Percentiles rank a stretch among this genome's conserved stretches.
Evolutionary conservation across 2,113 vertebrate genomes (phyloP).

Genomic region (Anhinga anhinga): DNA sequence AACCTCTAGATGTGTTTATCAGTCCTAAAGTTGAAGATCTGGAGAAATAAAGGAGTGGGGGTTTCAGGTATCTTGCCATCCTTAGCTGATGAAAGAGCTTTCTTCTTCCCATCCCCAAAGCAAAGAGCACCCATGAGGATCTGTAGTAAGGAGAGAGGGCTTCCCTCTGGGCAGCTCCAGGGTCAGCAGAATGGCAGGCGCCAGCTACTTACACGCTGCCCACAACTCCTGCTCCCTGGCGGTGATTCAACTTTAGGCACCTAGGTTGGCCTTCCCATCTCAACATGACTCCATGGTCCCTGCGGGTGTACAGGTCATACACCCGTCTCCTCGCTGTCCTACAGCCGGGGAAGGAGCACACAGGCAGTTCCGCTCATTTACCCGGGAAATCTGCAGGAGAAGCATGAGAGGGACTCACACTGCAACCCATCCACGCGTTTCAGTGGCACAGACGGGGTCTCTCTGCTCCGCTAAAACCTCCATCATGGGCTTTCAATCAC

Average conservation of each 20-base stretch:
- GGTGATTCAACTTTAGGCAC: not conserved
- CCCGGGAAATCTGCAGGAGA: not conserved
- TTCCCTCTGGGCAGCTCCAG: not conserved
- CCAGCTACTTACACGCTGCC: not conserved
- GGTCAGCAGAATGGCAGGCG: not conserved
- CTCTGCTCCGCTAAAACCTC: not conserved
- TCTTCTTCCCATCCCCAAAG: not conserved
- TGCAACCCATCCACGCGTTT: not conserved
- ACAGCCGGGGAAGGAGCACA: not conserved
- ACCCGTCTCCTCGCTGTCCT: accelerated
- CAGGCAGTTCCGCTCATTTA: not conserved
- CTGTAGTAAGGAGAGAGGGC: not conserved
- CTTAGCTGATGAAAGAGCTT: not conserved
- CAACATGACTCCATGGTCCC: accelerated
- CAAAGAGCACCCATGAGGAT: not conserved
- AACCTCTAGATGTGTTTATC: not conserved
- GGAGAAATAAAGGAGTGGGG: not conserved
- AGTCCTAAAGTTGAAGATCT: not conserved
- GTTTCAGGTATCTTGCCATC: not conserved
- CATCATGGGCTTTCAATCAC: not conserved
- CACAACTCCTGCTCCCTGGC: not conserved
- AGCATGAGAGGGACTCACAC: not conserved
- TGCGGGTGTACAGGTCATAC: not conserved
- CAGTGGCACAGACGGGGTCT: not conserved
- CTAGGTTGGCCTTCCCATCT: not conserved